Base-by-base conservation (phyloP, 2,888 invertebrate genomes). In the Xylophagus ater region DNA sequence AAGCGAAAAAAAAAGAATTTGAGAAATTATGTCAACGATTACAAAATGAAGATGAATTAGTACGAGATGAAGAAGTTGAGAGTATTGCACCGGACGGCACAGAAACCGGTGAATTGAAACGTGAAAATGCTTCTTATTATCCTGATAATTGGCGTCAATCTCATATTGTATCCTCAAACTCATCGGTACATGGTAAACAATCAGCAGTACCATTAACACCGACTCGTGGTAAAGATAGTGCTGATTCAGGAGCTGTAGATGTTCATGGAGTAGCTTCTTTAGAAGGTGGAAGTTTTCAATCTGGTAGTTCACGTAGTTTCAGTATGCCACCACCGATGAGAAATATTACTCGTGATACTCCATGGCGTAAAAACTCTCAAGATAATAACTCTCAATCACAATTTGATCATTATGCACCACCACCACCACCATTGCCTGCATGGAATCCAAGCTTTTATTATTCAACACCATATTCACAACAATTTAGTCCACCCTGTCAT, bases 301-400 rank as follows among this genome's bases (percentile, higher is more conserved):
- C 64, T 0, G 59, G 59, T 33, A 65, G 64, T 43, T 58, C 57
- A 1, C 50, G 60, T 32, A 62, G 62, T 21, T 60, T 55, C 31
- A 62, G 59, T 21, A 60, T 64, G 54, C 61, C 62, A 29, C 64
- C 64, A 12, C 61, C 65, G 4, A 63, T 65, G 65, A 50, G 53
- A 4, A 50, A 55, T 4, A 50, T 62, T 31, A 51, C 47, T 19
- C 44, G 52, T 2, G 52, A 53, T 34, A 50, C 49, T 3, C 49
- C 53, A 31, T 65, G 61, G 57, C 53, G 59, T 51, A 58, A 58
- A 55, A 49, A 20, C 1, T 48, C 49, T 1, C 49, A 45, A 33
- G 44, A 40, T 20, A 48, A 42, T 35, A n/a, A n/a, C n/a, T 37
- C 43, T 1, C 40, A 40, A 24, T 37, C 41, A 13, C 46, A 43